A percentile compares a stretch with the other conserved stretches of the same genome.
These are phyloP conservation scores for Chrysochloris asiatica DNA, from an alignment of 2,113 vertebrate species.

Conservation along the genomic window DNA sequence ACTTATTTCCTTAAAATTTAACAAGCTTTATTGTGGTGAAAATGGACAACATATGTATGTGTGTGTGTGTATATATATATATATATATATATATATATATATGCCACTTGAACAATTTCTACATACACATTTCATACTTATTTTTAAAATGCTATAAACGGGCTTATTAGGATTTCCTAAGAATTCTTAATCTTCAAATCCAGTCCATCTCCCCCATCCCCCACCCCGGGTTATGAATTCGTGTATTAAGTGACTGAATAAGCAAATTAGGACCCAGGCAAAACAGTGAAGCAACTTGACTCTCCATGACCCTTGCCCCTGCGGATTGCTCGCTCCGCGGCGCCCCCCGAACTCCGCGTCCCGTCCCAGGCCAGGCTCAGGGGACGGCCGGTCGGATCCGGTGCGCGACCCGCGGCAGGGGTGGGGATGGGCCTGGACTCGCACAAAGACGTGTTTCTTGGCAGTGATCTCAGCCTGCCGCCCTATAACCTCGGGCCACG, in stretches of 20 bases:
- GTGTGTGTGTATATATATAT: no score
- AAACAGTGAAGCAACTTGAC: not conserved
- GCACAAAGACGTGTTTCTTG: conserved; percentile 50
- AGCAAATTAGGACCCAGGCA: not conserved
- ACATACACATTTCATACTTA: not conserved
- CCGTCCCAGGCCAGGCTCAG: not conserved
- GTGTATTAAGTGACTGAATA: not conserved
- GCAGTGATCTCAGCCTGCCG: not conserved
- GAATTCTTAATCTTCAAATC: not conserved
- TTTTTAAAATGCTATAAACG: not conserved
- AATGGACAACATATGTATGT: not conserved
- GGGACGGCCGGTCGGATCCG: no score
- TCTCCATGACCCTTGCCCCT: not conserved
- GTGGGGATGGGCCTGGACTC: not conserved
- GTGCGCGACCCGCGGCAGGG: not conserved
- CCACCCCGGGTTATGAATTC: not conserved
- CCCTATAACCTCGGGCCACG: not conserved
- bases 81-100: no score
- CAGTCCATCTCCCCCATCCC: not conserved
- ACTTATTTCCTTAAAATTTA: not conserved
- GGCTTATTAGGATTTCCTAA: conserved; percentile 24
- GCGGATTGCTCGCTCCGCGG: not conserved
- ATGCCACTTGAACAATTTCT: not conserved
- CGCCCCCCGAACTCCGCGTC: not conserved
- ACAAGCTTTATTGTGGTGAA: not conserved